Evolutionary conservation across 2,888 invertebrate species (phyloP).

Genomic region (Platycheirus albimanus): DNA sequence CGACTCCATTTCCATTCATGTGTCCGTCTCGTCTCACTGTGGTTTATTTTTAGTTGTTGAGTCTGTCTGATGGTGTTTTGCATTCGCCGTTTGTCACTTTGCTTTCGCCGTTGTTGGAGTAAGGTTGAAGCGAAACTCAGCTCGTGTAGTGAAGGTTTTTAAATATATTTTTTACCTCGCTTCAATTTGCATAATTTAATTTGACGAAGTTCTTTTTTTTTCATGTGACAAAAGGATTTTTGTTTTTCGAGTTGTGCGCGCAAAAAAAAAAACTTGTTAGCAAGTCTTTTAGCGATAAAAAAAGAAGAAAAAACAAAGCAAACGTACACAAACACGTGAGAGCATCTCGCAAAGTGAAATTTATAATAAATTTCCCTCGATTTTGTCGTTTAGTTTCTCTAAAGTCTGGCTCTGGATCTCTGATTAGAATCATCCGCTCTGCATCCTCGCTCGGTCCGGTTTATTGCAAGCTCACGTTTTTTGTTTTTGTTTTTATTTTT

Average conservation of each 20-base stretch:
- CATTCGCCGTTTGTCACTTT: slow-evolving; percentile 53
- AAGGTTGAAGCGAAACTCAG: slow-evolving; percentile 12
- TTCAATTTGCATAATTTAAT: no score
- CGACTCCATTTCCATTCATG: slow-evolving; percentile 38
- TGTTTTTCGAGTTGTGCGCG: no score
- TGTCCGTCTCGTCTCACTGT: background rate
- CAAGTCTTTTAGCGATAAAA: slow-evolving; percentile 37
- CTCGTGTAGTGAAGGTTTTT: background rate
- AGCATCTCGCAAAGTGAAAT: slow-evolving; percentile 21
- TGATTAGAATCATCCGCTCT: slow-evolving; percentile 47
- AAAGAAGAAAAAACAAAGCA: slow-evolving; percentile 30
- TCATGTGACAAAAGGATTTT: no score
- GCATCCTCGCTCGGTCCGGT: slow-evolving; percentile 26
- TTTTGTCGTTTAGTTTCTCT: no score
- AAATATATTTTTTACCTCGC: background rate
- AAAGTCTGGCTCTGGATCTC: background rate
- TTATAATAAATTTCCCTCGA: slow-evolving; percentile 15
- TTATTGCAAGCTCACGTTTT: slow-evolving; percentile 28
- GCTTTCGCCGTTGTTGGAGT: slow-evolving; percentile 60
- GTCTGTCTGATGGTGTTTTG: slow-evolving; percentile 1
- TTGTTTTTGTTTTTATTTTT: background rate
- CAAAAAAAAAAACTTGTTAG: slow-evolving; percentile 13
- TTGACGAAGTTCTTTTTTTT: background rate
- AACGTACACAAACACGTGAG: slow-evolving; percentile 34
- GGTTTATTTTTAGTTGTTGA: slow-evolving; percentile 6